phyloP scores from a whole-genome alignment of 1,140 invertebrate species.

The Armadillidium nasatum region DNA sequence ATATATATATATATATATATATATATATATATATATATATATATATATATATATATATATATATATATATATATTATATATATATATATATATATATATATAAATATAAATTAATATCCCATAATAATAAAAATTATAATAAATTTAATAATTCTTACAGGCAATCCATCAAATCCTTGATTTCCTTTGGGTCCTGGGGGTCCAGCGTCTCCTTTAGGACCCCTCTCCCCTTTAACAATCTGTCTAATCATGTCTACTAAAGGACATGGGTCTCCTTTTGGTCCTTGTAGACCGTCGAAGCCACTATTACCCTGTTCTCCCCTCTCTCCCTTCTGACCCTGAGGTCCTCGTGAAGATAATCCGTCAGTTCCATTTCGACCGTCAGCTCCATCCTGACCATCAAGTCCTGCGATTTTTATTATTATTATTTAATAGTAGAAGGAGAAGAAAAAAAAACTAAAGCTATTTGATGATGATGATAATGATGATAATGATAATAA shows the following conservation, averaged over 20 bases:
- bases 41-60: too few relatives aligned
- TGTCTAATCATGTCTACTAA: slow-evolving; percentile 52
- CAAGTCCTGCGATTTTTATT: not conserved
- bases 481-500: too few relatives aligned
- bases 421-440: too few relatives aligned
- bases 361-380: not conserved
- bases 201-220: slow-evolving; percentile 30
- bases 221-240: slow-evolving; percentile 35
- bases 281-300: slow-evolving; percentile 42
- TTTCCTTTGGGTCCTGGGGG: slow-evolving; percentile 26
- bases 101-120: too few relatives aligned
- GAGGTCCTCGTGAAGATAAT: not conserved
- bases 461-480: too few relatives aligned
- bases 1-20: too few relatives aligned
- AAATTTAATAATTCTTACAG: not conserved
- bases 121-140: too few relatives aligned
- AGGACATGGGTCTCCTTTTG: slow-evolving; percentile 41
- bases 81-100: too few relatives aligned
- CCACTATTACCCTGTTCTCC: slow-evolving; percentile 59
- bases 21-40: too few relatives aligned
- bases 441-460: too few relatives aligned
- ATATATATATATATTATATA: too few relatives aligned
- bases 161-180: not conserved
- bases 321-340: slow-evolving; percentile 50
- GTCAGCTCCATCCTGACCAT: not conserved